Evolutionary conservation across 2,797 vertebrate species (phyloP).

Genomic region (Neosalanx taihuensis): DNA sequence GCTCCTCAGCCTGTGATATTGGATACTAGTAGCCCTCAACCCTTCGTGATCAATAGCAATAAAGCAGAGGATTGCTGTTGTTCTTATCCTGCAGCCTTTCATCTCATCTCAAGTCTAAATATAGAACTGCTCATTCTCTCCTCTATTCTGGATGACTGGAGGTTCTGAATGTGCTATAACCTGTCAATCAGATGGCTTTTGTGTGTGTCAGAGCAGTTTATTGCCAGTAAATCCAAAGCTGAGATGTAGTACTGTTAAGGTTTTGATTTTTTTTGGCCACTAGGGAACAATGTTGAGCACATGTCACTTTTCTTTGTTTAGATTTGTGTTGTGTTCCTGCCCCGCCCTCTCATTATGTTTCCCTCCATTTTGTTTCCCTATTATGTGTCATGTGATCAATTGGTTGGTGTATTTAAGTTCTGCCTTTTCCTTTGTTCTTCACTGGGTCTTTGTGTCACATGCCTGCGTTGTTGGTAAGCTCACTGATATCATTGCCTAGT

Average conservation of each 20-base stretch:
- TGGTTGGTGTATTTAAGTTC: no score
- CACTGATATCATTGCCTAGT: no score
- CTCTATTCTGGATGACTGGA: constrained; percentile 11
- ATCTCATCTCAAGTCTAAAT: background rate
- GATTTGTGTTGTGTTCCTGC: no score
- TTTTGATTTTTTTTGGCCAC: constrained; percentile 28
- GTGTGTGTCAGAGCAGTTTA: background rate
- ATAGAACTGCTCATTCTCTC: constrained; percentile 6
- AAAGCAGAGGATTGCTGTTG: background rate
- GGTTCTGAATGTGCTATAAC: constrained; percentile 33
- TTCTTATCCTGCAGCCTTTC: background rate
- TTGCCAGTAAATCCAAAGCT: no score
- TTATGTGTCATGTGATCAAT: no score
- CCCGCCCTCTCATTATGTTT: no score
- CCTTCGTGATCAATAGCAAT: background rate
- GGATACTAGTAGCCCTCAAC: background rate
- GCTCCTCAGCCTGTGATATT: background rate
- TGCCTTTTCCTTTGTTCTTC: no score
- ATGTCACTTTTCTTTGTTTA: no score
- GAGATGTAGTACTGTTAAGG: background rate
- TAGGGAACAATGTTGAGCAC: no score
- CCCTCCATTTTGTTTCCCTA: no score
- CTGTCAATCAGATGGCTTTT: constrained; percentile 8
- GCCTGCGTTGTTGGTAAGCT: no score
- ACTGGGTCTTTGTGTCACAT: no score